A percentile compares a stretch with the other conserved stretches of the same genome.
These are phyloP conservation scores for Bubo scandiacus DNA, from an alignment of 2,113 vertebrate species.

Conservation along the genomic window DNA sequence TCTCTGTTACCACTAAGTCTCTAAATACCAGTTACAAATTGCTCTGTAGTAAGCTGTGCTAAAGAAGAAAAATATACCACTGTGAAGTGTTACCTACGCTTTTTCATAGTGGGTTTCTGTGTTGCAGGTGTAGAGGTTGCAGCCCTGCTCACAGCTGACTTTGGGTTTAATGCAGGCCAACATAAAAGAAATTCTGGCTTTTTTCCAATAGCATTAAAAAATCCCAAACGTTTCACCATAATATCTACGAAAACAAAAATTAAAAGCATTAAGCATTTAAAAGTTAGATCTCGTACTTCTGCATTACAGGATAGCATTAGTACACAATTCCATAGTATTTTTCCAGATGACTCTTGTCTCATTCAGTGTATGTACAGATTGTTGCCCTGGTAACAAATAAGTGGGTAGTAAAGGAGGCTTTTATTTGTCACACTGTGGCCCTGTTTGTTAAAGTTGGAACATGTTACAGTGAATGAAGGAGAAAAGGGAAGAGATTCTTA, in stretches of 20 bases:
- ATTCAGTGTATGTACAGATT: background rate
- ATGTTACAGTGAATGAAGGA: background rate
- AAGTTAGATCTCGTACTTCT: background rate
- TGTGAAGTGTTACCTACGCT: background rate
- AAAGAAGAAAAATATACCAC: background rate
- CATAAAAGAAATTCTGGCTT: background rate
- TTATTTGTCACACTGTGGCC: background rate
- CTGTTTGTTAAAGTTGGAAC: background rate
- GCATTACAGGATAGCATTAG: background rate
- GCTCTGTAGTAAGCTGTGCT: background rate
- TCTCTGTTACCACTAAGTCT: background rate
- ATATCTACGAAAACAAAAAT: background rate
- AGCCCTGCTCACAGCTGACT: background rate
- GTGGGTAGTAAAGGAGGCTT: background rate
- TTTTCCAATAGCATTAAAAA: background rate
- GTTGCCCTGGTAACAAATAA: background rate
- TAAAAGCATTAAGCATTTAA: background rate
- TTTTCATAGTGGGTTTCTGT: background rate
- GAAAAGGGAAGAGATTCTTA: background rate
- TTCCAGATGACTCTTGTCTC: background rate
- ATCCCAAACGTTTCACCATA: background rate
- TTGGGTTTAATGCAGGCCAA: background rate
- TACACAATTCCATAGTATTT: background rate
- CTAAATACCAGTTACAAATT: background rate
- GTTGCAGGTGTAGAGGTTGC: background rate